A percentile compares a stretch with the other conserved stretches of the same genome.
These are phyloP conservation scores for Drosophila cognata DNA, from an alignment of 2,888 invertebrate species.

Conservation along the genomic window DNA sequence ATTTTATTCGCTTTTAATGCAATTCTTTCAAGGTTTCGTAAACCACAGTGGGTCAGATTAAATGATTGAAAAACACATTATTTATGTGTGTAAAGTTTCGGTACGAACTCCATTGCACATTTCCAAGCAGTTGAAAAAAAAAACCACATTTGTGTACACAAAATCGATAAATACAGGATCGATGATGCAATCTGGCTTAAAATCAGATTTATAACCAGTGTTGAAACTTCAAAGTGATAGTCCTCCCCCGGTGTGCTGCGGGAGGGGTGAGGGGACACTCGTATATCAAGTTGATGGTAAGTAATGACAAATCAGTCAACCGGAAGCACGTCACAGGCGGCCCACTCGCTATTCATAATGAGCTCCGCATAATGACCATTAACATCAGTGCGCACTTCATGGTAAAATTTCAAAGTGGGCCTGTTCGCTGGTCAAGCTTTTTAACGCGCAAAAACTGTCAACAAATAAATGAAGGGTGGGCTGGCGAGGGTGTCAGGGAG, in stretches of 20 bases:
- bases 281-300: conserved; percentile 23
- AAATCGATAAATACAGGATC: not conserved
- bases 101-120: not conserved
- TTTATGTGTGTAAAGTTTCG: not conserved
- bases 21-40: not conserved
- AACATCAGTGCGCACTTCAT: conserved; percentile 27
- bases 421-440: conserved; percentile 48
- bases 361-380: conserved; percentile 61
- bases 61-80: not conserved
- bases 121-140: not conserved
- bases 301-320: conserved; percentile 48
- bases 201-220: not conserved
- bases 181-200: conserved; percentile 1
- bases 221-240: conserved; percentile 4
- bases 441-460: conserved; percentile 74
- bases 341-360: conserved; percentile 53
- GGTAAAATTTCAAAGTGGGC: conserved; percentile 24
- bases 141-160: not conserved
- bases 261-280: conserved; percentile 8
- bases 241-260: not conserved
- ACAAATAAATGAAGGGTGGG: conserved; percentile 36
- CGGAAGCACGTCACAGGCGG: conserved; percentile 61
- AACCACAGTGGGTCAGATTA: not conserved
- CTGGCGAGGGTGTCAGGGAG: not conserved
- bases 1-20: not conserved